Percentiles rank a stretch among this genome's conserved stretches.
Conservation (phyloP, 2,888 invertebrate species). For the Diogma glabrata region DNA sequence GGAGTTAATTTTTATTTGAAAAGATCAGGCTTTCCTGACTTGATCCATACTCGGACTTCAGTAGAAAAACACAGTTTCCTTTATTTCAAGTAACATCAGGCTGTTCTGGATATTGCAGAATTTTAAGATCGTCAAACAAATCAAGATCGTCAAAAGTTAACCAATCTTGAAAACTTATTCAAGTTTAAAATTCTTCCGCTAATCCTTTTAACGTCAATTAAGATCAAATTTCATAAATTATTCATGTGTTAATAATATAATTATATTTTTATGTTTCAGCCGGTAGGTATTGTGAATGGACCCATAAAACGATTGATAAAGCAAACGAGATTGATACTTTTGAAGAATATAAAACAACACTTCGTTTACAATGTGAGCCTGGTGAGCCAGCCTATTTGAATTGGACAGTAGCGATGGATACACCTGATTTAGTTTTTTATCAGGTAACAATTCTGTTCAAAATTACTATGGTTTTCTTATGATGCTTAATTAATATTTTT, state of each 20-base stretch:
- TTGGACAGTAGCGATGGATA: slow-evolving; percentile 78
- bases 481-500: slow-evolving; percentile 7
- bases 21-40: too few species aligned
- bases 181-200: too few species aligned
- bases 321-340: slow-evolving; percentile 61
- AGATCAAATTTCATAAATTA: neutral
- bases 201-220: neutral
- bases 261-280: slow-evolving; percentile 34
- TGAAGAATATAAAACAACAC: slow-evolving; percentile 61
- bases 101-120: too few species aligned
- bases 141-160: too few species aligned
- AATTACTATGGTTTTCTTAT: neutral
- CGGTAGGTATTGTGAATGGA: slow-evolving; percentile 82
- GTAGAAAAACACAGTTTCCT: too few species aligned
- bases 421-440: slow-evolving; percentile 76
- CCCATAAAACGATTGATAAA: slow-evolving; percentile 64
- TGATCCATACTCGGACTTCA: too few species aligned
- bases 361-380: slow-evolving; percentile 61
- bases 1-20: too few species aligned
- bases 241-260: neutral
- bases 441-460: slow-evolving; percentile 48
- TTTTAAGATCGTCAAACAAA: too few species aligned
- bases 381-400: slow-evolving; percentile 65
- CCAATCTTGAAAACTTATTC: too few species aligned
- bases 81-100: too few species aligned